These are phyloP conservation scores for Drosophila meridionalis DNA, from an alignment of 2,888 invertebrate genomes.

Conservation along the genomic window DNA sequence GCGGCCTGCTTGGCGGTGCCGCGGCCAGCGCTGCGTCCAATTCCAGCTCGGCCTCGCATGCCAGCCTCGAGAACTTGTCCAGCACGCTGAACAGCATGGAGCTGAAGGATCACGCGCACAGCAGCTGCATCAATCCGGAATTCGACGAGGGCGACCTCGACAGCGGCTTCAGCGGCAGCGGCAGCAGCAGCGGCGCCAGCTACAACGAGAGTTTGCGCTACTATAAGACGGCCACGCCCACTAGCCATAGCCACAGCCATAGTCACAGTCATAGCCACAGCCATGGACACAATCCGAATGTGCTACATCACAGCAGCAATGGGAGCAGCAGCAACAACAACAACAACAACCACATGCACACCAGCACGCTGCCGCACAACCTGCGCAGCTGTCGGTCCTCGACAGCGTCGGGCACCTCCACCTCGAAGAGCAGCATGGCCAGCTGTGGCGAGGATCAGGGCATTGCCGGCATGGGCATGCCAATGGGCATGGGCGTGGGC, in stretches of 20 bases:
- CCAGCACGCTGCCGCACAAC: slow-evolving; percentile 81
- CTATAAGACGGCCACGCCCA: slow-evolving; percentile 83
- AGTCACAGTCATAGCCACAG: slow-evolving; percentile 40
- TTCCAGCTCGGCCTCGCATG: slow-evolving; percentile 80
- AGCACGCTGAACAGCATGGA: slow-evolving; percentile 84
- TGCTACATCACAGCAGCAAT: slow-evolving; percentile 27
- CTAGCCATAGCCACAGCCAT: slow-evolving; percentile 61
- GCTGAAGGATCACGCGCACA: slow-evolving; percentile 83
- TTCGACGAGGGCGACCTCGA: slow-evolving; percentile 88
- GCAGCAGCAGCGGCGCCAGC: slow-evolving; percentile 93
- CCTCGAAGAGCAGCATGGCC: slow-evolving; percentile 85
- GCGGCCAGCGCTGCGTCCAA: slow-evolving; percentile 73
- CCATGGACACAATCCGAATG: slow-evolving; percentile 33
- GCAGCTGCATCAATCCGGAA: slow-evolving; percentile 84
- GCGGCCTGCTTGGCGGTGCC: slow-evolving; percentile 80
- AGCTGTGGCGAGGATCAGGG: slow-evolving; percentile 84
- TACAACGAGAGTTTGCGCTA: slow-evolving; percentile 90
- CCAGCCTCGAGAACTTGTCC: slow-evolving; percentile 84
- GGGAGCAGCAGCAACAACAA: slow-evolving; percentile 25
- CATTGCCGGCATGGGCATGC: slow-evolving; percentile 79
- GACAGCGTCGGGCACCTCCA: slow-evolving; percentile 84
- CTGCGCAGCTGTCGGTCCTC: slow-evolving; percentile 84
- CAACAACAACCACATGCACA: slow-evolving; percentile 51
- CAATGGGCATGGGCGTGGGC: slow-evolving; percentile 30
- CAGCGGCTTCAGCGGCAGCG: slow-evolving; percentile 89